Percentiles rank a stretch among this genome's conserved stretches.
phyloP scores from a whole-genome alignment of 2,888 invertebrate genomes.

The Euclidia mi region DNA sequence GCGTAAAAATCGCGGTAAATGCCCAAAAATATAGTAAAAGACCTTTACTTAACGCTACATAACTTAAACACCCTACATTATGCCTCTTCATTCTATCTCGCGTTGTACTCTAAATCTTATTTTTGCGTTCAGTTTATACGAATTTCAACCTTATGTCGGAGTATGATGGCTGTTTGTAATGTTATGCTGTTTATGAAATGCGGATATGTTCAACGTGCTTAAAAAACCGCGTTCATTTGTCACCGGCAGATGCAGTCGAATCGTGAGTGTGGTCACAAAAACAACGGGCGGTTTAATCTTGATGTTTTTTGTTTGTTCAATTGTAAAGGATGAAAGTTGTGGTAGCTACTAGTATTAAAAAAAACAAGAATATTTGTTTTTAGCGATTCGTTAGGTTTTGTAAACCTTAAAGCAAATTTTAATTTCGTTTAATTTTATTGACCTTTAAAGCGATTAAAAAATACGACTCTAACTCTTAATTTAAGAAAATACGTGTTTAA shows the following conservation, averaged over 20 bases:
- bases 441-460: no score
- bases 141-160: conserved; percentile 53
- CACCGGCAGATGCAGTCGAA: conserved; percentile 87
- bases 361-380: no score
- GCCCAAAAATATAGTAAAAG: conserved; percentile 69
- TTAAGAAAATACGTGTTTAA: no score
- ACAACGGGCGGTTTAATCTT: conserved; percentile 23
- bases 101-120: conserved; percentile 42
- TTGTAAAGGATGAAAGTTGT: conserved; percentile 6
- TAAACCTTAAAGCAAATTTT: no score
- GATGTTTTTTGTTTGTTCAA: conserved; percentile 6
- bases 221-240: conserved; percentile 89
- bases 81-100: conserved; percentile 72
- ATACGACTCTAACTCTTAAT: no score
- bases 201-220: conserved; percentile 80
- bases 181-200: conserved; percentile 56
- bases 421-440: no score
- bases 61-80: conserved; percentile 82
- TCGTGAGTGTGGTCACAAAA: conserved; percentile 68
- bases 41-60: conserved; percentile 75
- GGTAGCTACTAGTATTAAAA: no score
- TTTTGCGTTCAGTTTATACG: conserved; percentile 9
- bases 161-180: conserved; percentile 45
- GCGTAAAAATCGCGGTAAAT: conserved; percentile 53
- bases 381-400: no score